Evolutionary conservation across 2,797 vertebrate species (phyloP).

Genomic region (Brachyrhaphis roseni): DNA sequence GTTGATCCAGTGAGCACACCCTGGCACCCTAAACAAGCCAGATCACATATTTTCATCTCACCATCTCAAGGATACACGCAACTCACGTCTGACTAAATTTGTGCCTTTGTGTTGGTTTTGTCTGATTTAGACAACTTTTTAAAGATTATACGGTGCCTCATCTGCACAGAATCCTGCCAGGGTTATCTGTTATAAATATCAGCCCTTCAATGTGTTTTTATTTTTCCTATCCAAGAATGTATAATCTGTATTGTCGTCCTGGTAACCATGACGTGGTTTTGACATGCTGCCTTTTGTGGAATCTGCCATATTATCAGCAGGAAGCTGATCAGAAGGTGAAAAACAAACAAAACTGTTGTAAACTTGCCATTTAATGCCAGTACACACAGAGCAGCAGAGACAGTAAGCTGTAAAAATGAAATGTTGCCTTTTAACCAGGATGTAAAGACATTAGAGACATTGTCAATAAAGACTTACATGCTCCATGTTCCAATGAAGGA

Average conservation of each 20-base stretch:
- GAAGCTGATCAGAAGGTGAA: not conserved
- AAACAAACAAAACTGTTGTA: not conserved
- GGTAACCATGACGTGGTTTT: not conserved
- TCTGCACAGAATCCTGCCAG: not conserved
- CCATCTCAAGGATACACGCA: not conserved
- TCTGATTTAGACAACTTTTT: not conserved
- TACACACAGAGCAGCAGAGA: slow-evolving; percentile 5
- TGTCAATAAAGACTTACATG: slow-evolving; percentile 76
- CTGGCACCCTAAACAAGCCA: not conserved
- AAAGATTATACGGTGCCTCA: not conserved
- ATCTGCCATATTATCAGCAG: not conserved
- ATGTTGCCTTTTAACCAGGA: not conserved
- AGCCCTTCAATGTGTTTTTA: not conserved
- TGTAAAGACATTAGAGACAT: slow-evolving; percentile 12
- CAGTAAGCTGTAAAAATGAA: slow-evolving; percentile 5
- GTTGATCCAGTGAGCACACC: slow-evolving; percentile 8
- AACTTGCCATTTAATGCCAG: not conserved
- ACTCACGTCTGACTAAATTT: not conserved
- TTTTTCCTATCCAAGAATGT: not conserved
- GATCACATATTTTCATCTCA: slow-evolving; percentile 34
- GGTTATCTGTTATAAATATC: not conserved
- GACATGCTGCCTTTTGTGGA: not conserved
- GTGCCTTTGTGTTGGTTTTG: not conserved
- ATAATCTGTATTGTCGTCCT: not conserved
- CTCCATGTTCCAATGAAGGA: slow-evolving; percentile 82